Evolutionary conservation across 2,888 invertebrate genomes (phyloP), one percentile per base, ranked within the genome.

Genomic region (Epicampocera succincta): DNA sequence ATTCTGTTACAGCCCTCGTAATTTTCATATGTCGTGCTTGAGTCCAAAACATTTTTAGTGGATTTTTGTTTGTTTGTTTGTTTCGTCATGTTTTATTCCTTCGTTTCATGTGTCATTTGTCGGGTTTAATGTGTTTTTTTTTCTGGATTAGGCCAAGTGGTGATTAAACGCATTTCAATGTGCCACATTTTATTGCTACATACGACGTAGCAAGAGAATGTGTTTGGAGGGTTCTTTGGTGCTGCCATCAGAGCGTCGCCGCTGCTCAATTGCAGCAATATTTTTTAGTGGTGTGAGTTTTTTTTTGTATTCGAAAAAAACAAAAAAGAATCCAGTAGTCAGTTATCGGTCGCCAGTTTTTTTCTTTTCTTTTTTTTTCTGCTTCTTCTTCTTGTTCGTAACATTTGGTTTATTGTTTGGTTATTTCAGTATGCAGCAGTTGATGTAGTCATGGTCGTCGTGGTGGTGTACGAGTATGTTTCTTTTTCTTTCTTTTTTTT

Each of bases 111-210:
- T 58, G 50, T 50, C 63, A 13, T 54, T 38, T 48, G 33, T 74
- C 42, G 17, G n/a, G 50, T 76, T 65, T 29, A 15, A 15, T 21
- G 21, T 44, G 33, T 58, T n/a, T 44, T 60, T 75, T 71, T 38
- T 82, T 78, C 48, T 83, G 75, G 83, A 83, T 77, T 84, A 84
- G 83, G 84, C 84, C 84, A 84, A 84, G 84, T 84, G 79, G 83
- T 65, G 84, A 79, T 84, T 80, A 82, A 84, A 80, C 80, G 71
- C 84, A 84, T 84, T 84, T 83, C 81, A 76, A 74, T 80, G 71
- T 80, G 74, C 68, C 66, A 60, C 76, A 76, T 72, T 72, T 71
- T 42, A 29, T 50, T 29, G 12, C 11, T 29, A 11, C 44, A 40
- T 2, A 44, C 19, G 29, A 38, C 15, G 15, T 12, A 42, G 1